Percentiles rank a stretch among this genome's conserved stretches.
These are phyloP conservation scores for Capitulum mitella DNA, from an alignment of 2,888 invertebrate species.

Conservation along the genomic window DNA sequence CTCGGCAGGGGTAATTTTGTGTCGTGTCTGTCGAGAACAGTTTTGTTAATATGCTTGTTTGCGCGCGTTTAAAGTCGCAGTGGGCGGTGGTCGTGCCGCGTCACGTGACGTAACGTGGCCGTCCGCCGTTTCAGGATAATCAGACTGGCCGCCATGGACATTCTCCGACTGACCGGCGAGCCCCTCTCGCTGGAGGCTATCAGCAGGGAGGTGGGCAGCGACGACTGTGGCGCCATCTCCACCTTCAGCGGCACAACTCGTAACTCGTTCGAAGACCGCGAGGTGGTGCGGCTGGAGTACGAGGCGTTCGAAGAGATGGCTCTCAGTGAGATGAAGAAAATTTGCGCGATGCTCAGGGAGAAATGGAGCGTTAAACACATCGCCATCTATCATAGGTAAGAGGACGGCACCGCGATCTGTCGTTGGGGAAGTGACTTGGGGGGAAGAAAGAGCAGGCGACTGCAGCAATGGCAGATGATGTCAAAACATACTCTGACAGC, in stretches of 20 bases:
- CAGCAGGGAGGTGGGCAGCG: constrained; percentile 56
- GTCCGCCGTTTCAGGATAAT: too few relatives aligned
- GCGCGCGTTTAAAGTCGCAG: too few relatives aligned
- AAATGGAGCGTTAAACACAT: constrained; percentile 74
- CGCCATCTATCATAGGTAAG: constrained; percentile 74
- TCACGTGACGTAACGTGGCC: too few relatives aligned
- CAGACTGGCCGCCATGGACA: constrained; percentile 53
- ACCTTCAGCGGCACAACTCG: constrained; percentile 83
- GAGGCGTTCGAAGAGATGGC: constrained; percentile 94
- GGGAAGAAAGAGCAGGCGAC: too few relatives aligned
- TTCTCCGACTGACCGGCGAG: constrained; percentile 58
- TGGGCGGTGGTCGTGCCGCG: too few relatives aligned
- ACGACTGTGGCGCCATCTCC: constrained; percentile 78
- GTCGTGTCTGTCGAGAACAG: too few relatives aligned
- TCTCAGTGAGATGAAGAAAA: constrained; percentile 65
- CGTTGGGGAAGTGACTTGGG: too few relatives aligned
- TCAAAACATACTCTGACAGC: too few relatives aligned
- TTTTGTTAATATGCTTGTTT: too few relatives aligned
- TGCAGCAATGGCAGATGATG: too few relatives aligned
- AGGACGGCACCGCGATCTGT: too few relatives aligned
- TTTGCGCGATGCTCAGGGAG: constrained; percentile 63
- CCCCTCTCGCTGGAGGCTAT: constrained; percentile 61
- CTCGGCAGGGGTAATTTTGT: too few relatives aligned
- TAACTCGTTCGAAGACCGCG: constrained; percentile 71
- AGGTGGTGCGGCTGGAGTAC: constrained; percentile 80